These are phyloP conservation scores for Apodemia duryi DNA, from an alignment of 2,888 invertebrate genomes.

Conservation along the genomic window DNA sequence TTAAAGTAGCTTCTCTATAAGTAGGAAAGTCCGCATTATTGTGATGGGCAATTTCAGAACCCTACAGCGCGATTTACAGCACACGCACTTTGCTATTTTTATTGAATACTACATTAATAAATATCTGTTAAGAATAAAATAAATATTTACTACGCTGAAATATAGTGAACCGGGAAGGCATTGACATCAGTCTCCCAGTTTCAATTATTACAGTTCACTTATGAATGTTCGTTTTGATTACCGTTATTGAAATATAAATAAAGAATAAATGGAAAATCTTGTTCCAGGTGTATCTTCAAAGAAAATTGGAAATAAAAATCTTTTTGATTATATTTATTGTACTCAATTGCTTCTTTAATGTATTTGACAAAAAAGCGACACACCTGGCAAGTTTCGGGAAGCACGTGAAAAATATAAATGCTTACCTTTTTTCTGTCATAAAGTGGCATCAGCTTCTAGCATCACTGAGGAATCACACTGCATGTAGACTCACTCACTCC, in stretches of 20 bases:
- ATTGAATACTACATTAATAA: too few relatives aligned
- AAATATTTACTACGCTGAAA: neutral
- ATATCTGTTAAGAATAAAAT: too few relatives aligned
- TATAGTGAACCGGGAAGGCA: neutral
- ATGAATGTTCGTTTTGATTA: neutral
- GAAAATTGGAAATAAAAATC: neutral
- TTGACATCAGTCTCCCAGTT: neutral
- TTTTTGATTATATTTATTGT: neutral
- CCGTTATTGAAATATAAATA: neutral
- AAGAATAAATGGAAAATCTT: neutral
- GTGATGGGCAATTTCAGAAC: too few relatives aligned
- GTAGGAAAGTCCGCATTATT: too few relatives aligned
- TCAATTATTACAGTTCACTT: slow-evolving; percentile 3
- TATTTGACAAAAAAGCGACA: neutral
- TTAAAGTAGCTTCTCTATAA: too few relatives aligned
- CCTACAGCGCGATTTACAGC: too few relatives aligned
- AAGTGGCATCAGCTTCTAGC: too few relatives aligned
- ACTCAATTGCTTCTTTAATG: neutral
- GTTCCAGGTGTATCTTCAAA: slow-evolving; percentile 2
- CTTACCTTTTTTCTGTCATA: too few relatives aligned
- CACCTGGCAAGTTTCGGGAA: too few relatives aligned
- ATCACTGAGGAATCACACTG: too few relatives aligned
- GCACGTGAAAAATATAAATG: too few relatives aligned
- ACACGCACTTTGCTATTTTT: neutral
- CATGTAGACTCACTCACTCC: too few relatives aligned